These are phyloP conservation scores for Hestina assimilis DNA, from an alignment of 1,140 invertebrate species.

Conservation along the genomic window DNA sequence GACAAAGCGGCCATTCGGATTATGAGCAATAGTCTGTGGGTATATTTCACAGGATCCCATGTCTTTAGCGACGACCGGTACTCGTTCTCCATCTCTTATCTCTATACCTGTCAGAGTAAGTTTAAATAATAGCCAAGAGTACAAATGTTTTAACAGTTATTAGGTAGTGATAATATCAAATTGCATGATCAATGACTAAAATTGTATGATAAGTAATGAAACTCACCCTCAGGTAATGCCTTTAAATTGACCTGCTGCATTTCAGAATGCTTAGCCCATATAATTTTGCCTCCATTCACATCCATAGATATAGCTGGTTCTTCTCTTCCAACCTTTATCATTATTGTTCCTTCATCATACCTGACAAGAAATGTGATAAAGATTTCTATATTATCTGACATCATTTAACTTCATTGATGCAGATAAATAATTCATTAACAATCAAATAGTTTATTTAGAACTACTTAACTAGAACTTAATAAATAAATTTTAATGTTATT, in stretches of 20 bases:
- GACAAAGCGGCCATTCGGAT: constrained; percentile 98
- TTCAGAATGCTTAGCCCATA: constrained; percentile 99
- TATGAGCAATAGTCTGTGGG: constrained; percentile 98
- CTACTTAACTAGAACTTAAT: too few species aligned
- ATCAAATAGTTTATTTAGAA: not conserved
- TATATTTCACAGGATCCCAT: constrained; percentile 99
- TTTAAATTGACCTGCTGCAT: constrained; percentile 98
- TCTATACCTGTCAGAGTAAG: constrained; percentile 76
- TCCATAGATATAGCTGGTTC: constrained; percentile 99
- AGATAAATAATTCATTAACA: not conserved
- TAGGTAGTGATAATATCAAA: too few species aligned
- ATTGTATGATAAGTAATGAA: too few species aligned
- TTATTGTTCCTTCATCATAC: constrained; percentile 99
- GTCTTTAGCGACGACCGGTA: constrained; percentile 97
- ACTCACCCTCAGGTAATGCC: constrained; percentile 84
- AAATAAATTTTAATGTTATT: not conserved
- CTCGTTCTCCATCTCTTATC: constrained; percentile 93
- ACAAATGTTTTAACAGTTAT: too few species aligned
- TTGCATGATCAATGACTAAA: too few species aligned
- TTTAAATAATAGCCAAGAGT: too few species aligned
- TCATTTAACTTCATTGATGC: not conserved
- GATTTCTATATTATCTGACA: not conserved
- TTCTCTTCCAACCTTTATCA: constrained; percentile 98
- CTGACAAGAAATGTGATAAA: constrained; percentile 43
- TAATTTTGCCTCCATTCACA: constrained; percentile 97